Conservation (phyloP, 2,888 invertebrate genomes). For the Lobophora halterata region DNA sequence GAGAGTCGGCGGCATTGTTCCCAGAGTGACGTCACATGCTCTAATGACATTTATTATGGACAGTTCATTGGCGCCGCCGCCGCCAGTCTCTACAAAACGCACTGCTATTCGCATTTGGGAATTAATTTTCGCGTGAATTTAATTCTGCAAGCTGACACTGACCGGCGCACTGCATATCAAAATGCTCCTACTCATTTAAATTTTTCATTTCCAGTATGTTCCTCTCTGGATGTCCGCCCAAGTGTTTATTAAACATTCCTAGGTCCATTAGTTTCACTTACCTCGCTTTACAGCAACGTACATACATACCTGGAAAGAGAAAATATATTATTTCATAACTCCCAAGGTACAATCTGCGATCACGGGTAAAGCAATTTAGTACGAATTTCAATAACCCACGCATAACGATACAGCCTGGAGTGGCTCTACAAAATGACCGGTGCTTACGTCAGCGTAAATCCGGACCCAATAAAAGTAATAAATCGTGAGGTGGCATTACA, state of each 20-base stretch:
- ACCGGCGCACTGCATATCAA: conserved; percentile 28
- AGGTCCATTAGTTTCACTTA: conserved; percentile 12
- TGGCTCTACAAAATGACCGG: conserved; percentile 37
- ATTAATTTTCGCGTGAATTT: conserved; percentile 64
- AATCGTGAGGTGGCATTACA: conserved; percentile 53
- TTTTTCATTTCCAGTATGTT: conserved; percentile 19
- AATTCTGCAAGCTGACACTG: conserved; percentile 36
- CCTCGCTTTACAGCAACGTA: conserved; percentile 2
- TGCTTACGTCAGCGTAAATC: conserved; percentile 50
- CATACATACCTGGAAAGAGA: conserved; percentile 43
- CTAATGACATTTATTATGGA: conserved; percentile 73
- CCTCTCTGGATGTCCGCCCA: conserved; percentile 13
- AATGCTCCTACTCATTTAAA: conserved; percentile 18
- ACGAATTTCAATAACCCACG: conserved; percentile 25
- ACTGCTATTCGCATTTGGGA: conserved; percentile 55
- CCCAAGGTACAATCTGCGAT: conserved; percentile 7
- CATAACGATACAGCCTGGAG: conserved; percentile 26
- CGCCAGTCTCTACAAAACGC: conserved; percentile 54
- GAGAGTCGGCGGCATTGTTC: conserved; percentile 60
- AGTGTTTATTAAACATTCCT: conserved; percentile 14
- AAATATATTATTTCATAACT: conserved; percentile 20
- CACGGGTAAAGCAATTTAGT: conserved; percentile 20
- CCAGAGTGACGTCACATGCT: conserved; percentile 65
- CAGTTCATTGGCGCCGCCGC: conserved; percentile 66
- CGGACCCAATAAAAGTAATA: conserved; percentile 60